A percentile compares a stretch with the other conserved stretches of the same genome.
These are phyloP conservation scores for Pardalotus punctatus DNA, from an alignment of 2,113 vertebrate genomes.

Conservation along the genomic window DNA sequence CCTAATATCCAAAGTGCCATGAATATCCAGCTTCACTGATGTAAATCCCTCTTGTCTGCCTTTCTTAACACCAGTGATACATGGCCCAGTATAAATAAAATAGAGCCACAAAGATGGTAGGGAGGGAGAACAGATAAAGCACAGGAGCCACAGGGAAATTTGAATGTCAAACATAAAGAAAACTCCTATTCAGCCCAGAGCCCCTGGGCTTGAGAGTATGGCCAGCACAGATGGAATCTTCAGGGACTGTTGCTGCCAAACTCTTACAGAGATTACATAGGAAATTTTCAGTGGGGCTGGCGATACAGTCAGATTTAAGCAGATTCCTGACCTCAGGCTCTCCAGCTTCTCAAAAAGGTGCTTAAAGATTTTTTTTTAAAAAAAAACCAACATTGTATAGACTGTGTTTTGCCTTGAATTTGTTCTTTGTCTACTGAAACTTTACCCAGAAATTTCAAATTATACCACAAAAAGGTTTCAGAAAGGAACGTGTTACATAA, in stretches of 20 bases:
- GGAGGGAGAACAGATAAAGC: background rate
- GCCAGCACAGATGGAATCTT: background rate
- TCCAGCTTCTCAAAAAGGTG: background rate
- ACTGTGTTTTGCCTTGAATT: background rate
- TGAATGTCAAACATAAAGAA: background rate
- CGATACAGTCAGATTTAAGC: background rate
- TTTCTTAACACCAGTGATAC: background rate
- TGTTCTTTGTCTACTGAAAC: background rate
- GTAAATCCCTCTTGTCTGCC: background rate
- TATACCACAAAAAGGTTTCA: background rate
- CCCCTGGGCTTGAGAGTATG: background rate
- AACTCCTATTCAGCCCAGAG: background rate
- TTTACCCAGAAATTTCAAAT: background rate
- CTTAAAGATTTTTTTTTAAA: background rate
- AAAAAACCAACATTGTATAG: background rate
- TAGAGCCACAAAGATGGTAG: background rate
- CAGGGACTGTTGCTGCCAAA: background rate
- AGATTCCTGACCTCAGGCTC: background rate
- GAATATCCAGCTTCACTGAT: background rate
- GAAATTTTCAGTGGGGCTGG: background rate
- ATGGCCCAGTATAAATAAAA: background rate
- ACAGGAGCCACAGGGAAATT: background rate
- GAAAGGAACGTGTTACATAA: background rate
- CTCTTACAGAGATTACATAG: background rate
- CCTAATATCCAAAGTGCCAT: background rate